A percentile compares a stretch with the other conserved stretches of the same genome.
These are phyloP conservation scores for Macrosoma leucophasiata DNA, from an alignment of 2,888 invertebrate genomes.

Conservation along the genomic window DNA sequence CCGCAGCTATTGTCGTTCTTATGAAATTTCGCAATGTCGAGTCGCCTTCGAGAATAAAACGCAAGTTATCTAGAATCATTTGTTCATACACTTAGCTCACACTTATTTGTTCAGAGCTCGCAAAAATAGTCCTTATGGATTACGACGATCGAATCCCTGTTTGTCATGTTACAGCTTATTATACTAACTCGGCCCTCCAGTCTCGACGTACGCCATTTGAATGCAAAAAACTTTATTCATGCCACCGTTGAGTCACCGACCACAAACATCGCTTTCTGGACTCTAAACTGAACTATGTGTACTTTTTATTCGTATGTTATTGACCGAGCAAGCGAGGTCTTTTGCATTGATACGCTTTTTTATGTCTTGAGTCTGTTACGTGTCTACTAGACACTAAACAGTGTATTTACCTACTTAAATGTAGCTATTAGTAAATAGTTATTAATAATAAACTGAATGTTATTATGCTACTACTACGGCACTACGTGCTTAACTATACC, in stretches of 20 bases:
- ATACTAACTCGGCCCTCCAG: slow-evolving; percentile 42
- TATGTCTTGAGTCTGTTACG: too few species aligned
- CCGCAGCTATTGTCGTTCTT: slow-evolving; percentile 37
- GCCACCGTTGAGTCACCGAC: slow-evolving; percentile 56
- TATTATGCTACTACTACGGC: too few species aligned
- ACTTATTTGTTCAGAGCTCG: neutral
- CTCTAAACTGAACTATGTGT: too few species aligned
- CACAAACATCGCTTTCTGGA: slow-evolving; percentile 46
- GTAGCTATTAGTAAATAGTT: too few species aligned
- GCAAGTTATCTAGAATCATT: neutral
- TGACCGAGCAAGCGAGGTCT: too few species aligned
- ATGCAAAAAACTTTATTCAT: slow-evolving; percentile 55
- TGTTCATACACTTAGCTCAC: neutral
- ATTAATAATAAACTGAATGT: too few species aligned
- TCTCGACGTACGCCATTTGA: slow-evolving; percentile 49
- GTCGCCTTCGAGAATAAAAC: too few species aligned
- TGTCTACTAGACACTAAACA: too few species aligned
- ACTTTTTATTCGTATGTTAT: too few species aligned
- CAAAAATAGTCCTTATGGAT: slow-evolving; percentile 1
- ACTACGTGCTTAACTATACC: too few species aligned
- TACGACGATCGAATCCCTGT: slow-evolving; percentile 12
- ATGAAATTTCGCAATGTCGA: slow-evolving; percentile 3
- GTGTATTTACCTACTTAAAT: too few species aligned
- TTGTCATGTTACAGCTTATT: slow-evolving; percentile 38
- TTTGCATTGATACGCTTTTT: too few species aligned